Evolutionary conservation across 2,888 invertebrate species (phyloP).

Genomic region (Chymomyza procnemis): DNA sequence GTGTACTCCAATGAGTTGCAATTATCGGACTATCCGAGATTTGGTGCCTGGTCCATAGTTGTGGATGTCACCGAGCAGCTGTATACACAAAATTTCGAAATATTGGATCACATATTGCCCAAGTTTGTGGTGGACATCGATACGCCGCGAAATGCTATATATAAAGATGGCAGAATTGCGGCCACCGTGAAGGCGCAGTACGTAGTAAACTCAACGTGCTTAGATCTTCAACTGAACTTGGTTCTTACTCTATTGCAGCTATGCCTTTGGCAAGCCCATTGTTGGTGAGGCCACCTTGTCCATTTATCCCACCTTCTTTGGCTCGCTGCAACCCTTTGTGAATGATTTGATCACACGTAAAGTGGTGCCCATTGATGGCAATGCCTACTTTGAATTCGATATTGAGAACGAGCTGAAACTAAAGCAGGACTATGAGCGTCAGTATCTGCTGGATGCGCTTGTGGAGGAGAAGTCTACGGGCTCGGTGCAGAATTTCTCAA

Average conservation of each 20-base stretch:
- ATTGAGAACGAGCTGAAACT: slow-evolving; percentile 88
- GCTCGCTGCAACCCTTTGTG: slow-evolving; percentile 77
- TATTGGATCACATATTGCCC: slow-evolving; percentile 94
- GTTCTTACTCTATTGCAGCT: slow-evolving; percentile 47
- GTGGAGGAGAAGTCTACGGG: slow-evolving; percentile 93
- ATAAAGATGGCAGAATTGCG: slow-evolving; percentile 88
- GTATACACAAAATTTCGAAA: slow-evolving; percentile 80
- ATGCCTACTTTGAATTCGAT: slow-evolving; percentile 86
- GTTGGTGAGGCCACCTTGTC: slow-evolving; percentile 92
- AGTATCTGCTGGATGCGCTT: slow-evolving; percentile 91
- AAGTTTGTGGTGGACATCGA: slow-evolving; percentile 94
- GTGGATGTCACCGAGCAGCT: slow-evolving; percentile 82
- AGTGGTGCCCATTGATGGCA: slow-evolving; percentile 84
- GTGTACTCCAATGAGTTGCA: slow-evolving; percentile 88
- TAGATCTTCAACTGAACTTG: neutral
- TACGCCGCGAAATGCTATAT: slow-evolving; percentile 89
- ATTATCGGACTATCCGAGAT: slow-evolving; percentile 87
- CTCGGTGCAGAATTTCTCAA: slow-evolving; percentile 89
- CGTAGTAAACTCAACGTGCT: too few relatives aligned
- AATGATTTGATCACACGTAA: slow-evolving; percentile 82
- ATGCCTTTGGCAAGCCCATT: slow-evolving; percentile 86
- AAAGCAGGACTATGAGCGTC: slow-evolving; percentile 87
- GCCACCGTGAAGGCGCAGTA: slow-evolving; percentile 82
- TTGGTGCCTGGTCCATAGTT: slow-evolving; percentile 93
- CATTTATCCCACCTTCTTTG: slow-evolving; percentile 87